Evolutionary conservation across 1,140 invertebrate species (phyloP).

Genomic region (Platorchestia sp.): DNA sequence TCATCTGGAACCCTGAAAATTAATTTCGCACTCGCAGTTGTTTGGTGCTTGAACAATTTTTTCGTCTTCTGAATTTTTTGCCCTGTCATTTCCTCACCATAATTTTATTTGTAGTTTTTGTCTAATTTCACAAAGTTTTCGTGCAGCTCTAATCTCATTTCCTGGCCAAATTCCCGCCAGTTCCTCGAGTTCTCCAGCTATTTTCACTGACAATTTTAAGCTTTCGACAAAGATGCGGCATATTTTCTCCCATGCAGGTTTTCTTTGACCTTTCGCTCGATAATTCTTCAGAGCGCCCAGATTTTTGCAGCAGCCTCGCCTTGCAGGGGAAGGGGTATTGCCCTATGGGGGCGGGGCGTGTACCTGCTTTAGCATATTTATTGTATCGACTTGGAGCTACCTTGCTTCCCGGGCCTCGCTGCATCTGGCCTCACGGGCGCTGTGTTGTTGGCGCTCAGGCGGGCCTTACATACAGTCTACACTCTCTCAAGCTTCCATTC

Average conservation of each 20-base stretch:
- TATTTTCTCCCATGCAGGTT: background rate
- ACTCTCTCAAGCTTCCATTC: background rate
- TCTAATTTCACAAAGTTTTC: too few species aligned
- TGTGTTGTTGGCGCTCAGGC: too few species aligned
- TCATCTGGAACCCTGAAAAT: too few species aligned
- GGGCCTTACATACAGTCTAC: background rate
- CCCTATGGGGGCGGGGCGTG: background rate
- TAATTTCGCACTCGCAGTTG: too few species aligned
- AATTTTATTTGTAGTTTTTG: too few species aligned
- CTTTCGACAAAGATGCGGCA: background rate
- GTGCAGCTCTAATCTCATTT: too few species aligned
- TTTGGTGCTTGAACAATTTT: too few species aligned
- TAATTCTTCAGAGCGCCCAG: background rate
- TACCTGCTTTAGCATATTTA: conserved; percentile 9
- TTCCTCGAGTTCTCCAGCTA: too few species aligned
- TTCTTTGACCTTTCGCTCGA: conserved; percentile 6
- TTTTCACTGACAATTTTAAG: background rate
- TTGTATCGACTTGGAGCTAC: background rate
- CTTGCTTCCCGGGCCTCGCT: background rate
- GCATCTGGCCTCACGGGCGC: background rate
- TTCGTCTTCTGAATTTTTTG: too few species aligned
- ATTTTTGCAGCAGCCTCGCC: background rate
- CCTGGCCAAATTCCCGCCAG: too few species aligned
- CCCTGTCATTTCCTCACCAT: too few species aligned
- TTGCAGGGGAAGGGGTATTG: background rate